Base-by-base conservation (phyloP, 2,113 vertebrate genomes). In the Columbina picui region DNA sequence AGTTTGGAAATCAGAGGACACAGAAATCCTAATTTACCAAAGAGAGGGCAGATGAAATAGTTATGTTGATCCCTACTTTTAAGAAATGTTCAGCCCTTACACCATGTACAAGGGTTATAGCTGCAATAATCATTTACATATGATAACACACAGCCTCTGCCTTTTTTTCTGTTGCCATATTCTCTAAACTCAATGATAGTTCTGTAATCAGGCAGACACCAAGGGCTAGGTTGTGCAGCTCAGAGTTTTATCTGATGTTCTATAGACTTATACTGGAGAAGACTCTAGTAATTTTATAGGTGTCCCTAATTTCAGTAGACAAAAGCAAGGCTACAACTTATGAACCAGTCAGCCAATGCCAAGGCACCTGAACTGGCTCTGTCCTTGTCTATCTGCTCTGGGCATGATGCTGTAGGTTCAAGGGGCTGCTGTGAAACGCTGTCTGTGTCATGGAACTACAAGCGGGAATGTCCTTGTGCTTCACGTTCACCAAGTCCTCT, bases 341-440 rank as follows among this genome's bases (percentile, higher is more conserved):
- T 12, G 57, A 73, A 73, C 6, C 3, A 1, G 7, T 21, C 3
- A 2, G 26, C 30, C 23, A 75, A 59, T 14, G 14, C n/a, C 52
- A 49, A 61, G 34, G 34, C 26, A 84, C 30, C 39, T 38, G 36
- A 78, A 45, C n/a, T 69, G 67, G 20, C 8, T 47, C 1, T 19
- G 32, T 41, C 69, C 9, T 8, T 49, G 30, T 23, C 57, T 1
- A 3, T n/a, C 55, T 92, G 57, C 70, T 80, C 36, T 69, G 30
- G 29, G 10, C 5, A 45, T 34, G 57, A 45, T 0, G 0, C 34
- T 57, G 12, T 23, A 77, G 67, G 41, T 47, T 38, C 0, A 0
- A 81, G 19, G 45, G 21, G 25, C n/a, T 71, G 36, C 45, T 79
- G 49, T 77, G 84, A 85, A 89, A 85, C 17, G 27, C 12, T 14